Percentiles rank a stretch among this genome's conserved stretches.
These are phyloP conservation scores for Ctenoplectra terminalis DNA, from an alignment of 1,140 invertebrate genomes.

Conservation along the genomic window DNA sequence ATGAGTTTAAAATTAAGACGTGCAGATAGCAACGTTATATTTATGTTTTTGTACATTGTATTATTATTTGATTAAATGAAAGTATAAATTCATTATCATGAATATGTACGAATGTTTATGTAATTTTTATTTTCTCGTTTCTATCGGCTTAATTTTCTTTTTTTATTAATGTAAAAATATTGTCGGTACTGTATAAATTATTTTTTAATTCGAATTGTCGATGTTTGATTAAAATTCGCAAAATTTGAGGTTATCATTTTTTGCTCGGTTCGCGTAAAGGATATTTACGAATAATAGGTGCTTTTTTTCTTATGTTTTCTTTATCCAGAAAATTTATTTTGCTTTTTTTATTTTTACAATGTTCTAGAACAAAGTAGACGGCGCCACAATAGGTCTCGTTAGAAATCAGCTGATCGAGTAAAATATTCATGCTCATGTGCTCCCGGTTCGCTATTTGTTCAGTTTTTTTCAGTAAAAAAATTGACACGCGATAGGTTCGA, in stretches of 20 bases:
- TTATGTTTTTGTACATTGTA: neutral
- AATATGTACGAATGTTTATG: no score
- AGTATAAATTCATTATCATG: no score
- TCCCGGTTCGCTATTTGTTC: neutral
- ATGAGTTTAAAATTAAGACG: no score
- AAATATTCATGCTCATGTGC: neutral
- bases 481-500: neutral
- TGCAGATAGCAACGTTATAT: neutral
- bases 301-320: neutral
- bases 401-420: constrained; percentile 43
- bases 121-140: no score
- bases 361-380: neutral
- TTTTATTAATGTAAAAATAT: no score
- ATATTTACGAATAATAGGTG: no score
- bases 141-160: no score
- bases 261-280: no score
- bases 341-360: neutral
- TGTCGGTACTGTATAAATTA: no score
- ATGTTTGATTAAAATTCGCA: neutral
- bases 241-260: neutral
- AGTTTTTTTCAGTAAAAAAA: neutral
- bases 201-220: no score
- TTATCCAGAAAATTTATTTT: neutral
- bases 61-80: neutral
- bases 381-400: neutral